phyloP scores from a whole-genome alignment of 2,797 vertebrate species.

The Pangasius djambal region DNA sequence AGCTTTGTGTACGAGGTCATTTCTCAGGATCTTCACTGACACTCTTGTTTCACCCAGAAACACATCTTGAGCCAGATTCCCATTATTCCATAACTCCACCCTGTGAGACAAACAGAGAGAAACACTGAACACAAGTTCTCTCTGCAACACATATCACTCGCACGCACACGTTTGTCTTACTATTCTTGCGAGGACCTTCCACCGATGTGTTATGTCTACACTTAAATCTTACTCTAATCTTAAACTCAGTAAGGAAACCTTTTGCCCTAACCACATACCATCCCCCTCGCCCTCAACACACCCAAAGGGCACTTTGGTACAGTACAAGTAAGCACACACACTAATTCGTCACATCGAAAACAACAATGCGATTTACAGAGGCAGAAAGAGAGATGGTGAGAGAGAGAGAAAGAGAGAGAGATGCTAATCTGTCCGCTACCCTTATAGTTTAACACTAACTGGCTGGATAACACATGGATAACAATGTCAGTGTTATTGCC shows the following conservation, averaged over 20 bases:
- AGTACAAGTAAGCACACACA: constrained; percentile 68
- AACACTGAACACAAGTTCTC: neutral
- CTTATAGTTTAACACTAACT: neutral
- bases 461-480: neutral
- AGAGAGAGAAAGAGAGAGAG: neutral
- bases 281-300: neutral
- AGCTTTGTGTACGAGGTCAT: constrained; percentile 86
- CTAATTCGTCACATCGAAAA: neutral
- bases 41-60: constrained; percentile 95
- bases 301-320: constrained; percentile 78
- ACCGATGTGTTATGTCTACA: neutral
- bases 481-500: neutral
- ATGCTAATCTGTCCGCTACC: neutral
- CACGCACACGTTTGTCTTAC: neutral
- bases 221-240: neutral
- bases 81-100: constrained; percentile 97
- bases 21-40: constrained; percentile 89
- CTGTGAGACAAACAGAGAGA: constrained; percentile 73
- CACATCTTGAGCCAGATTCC: constrained; percentile 92
- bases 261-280: neutral
- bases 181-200: constrained; percentile 65
- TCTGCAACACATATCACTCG: neutral
- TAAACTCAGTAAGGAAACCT: neutral
- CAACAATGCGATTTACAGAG: constrained; percentile 4
- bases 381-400: neutral